Conservation (phyloP, 2,888 invertebrate genomes). For the Hedya salicella region DNA sequence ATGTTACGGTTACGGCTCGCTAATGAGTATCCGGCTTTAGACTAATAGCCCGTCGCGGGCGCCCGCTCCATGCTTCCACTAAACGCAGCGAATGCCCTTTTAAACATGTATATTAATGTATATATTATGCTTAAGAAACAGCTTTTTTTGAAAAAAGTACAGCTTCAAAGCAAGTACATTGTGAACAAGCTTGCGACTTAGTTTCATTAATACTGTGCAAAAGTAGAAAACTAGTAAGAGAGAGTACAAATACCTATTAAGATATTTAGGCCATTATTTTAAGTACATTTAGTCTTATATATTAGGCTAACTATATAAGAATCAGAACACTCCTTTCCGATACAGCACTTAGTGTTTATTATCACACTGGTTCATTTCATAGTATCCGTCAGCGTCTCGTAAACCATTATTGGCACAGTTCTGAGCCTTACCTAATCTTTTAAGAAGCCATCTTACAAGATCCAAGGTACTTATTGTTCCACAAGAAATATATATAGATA, state of each 20-base stretch:
- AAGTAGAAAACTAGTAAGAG: conserved; percentile 66
- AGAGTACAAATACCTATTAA: conserved; percentile 40
- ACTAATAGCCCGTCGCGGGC: no score
- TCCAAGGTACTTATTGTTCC: not conserved
- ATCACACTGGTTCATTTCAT: conserved; percentile 35
- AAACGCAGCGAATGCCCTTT: no score
- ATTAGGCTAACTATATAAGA: conserved; percentile 28
- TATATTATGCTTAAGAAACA: not conserved
- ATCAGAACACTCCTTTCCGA: conserved; percentile 23
- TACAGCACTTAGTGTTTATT: conserved; percentile 13
- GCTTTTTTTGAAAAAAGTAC: not conserved
- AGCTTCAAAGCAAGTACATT: not conserved
- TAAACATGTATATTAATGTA: no score
- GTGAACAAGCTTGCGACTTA: conserved; percentile 50
- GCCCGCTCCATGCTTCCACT: no score
- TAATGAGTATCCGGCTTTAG: no score
- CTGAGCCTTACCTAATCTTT: conserved; percentile 1
- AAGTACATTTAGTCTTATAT: conserved; percentile 21
- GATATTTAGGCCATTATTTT: conserved; percentile 27
- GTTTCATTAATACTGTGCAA: conserved; percentile 70
- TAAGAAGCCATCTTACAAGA: conserved; percentile 2
- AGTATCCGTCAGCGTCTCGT: conserved; percentile 11
- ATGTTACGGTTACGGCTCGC: no score
- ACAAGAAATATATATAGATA: not conserved
- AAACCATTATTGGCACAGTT: conserved; percentile 32